Percentiles rank a stretch among this genome's conserved stretches.
phyloP scores from a whole-genome alignment of 2,888 invertebrate genomes.

The Pheosia gnoma region DNA sequence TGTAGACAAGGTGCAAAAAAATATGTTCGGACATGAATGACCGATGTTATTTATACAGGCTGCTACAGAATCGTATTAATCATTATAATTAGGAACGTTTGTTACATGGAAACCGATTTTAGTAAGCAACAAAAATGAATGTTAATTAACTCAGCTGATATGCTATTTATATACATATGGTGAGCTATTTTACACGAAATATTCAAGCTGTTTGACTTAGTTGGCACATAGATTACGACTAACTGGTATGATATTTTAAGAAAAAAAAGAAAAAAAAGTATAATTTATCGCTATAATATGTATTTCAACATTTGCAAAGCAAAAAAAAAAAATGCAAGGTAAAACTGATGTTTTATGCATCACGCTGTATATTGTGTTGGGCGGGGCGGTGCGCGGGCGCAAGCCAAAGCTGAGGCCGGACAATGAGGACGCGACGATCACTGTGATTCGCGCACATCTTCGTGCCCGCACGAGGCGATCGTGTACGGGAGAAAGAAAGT shows the following conservation, averaged over 20 bases:
- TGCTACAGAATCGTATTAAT: slow-evolving; percentile 22
- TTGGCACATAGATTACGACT: too few species aligned
- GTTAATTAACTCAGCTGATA: too few species aligned
- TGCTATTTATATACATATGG: too few species aligned
- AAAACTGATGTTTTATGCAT: neutral
- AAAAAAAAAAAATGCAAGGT: neutral
- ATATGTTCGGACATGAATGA: slow-evolving; percentile 67
- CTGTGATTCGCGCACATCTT: slow-evolving; percentile 67
- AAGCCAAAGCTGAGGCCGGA: slow-evolving; percentile 54
- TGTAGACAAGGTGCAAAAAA: slow-evolving; percentile 70
- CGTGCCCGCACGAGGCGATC: slow-evolving; percentile 44
- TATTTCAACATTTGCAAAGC: too few species aligned
- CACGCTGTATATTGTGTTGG: slow-evolving; percentile 48
- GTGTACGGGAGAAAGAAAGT: slow-evolving; percentile 44
- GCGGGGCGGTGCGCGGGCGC: slow-evolving; percentile 43
- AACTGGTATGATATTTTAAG: too few species aligned
- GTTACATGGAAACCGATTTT: too few species aligned
- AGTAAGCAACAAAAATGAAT: too few species aligned
- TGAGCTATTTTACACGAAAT: too few species aligned
- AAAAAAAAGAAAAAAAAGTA: too few species aligned
- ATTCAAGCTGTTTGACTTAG: too few species aligned
- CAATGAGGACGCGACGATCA: slow-evolving; percentile 46
- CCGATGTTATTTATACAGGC: slow-evolving; percentile 57
- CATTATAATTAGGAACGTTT: too few species aligned
- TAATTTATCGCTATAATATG: too few species aligned